Evolutionary conservation across 2,113 vertebrate species (phyloP).

Genomic region (Nerophis ophidion): DNA sequence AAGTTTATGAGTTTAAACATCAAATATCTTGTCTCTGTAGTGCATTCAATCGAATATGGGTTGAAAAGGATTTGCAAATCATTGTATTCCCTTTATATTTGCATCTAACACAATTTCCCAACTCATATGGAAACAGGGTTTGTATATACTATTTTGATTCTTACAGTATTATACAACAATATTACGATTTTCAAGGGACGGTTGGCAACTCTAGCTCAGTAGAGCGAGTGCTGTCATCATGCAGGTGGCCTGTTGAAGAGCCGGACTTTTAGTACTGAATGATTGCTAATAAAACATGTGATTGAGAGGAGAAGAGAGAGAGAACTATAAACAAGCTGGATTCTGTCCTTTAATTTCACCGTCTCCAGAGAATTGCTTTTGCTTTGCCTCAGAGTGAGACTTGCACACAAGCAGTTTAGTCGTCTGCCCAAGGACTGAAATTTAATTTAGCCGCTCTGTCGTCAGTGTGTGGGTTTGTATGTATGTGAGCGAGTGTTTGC

Average conservation of each 20-base stretch:
- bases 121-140: no score
- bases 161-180: no score
- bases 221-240: conserved; percentile 50
- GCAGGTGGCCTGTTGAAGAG: conserved; percentile 38
- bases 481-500: conserved; percentile 11
- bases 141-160: no score
- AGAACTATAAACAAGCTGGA: conserved; percentile 71
- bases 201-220: conserved; percentile 1
- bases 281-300: conserved; percentile 79
- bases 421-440: conserved; percentile 70
- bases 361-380: conserved; percentile 73
- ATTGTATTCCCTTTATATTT: no score
- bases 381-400: conserved; percentile 64
- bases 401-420: conserved; percentile 70
- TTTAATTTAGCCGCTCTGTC: conserved; percentile 68
- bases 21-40: no score
- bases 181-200: no score
- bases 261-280: conserved; percentile 71
- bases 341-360: conserved; percentile 76
- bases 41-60: no score
- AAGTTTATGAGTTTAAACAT: no score
- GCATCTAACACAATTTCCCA: no score
- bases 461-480: conserved; percentile 36
- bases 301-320: conserved; percentile 72
- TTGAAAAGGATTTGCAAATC: no score